Base-by-base conservation (phyloP, 2,888 invertebrate species). In the Drosophila prostipennis region DNA sequence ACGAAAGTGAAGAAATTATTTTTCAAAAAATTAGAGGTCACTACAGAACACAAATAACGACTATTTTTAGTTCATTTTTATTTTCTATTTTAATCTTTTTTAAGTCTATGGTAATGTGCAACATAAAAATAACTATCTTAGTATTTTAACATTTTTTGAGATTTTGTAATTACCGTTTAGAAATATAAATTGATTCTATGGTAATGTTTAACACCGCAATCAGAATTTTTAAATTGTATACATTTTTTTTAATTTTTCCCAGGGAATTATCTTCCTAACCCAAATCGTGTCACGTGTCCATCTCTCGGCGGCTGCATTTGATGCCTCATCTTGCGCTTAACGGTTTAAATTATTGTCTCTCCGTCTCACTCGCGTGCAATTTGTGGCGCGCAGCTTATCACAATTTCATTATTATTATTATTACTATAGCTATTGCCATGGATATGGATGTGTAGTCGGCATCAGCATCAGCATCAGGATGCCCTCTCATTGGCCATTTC, bases 321-420 rank as follows among this genome's bases (percentile, higher is more conserved):
- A 71, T 56, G 71, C 53, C 49, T 8, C 73, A 58, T 52, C 79
- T 67, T 45, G 61, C 54, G 61, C 74, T 87, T 85, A 84, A 85
- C 84, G 84, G 86, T 82, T 82, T 77, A 79, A 79, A 78, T 87
- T 74, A 74, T 87, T 87, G 71, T 57, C 74, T 79, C 60, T 54
- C 43, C 71, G 53, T 70, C 55, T 73, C 45, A 67, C 71, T 87
- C 69, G 81, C 78, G 88, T 82, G 87, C 87, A 82, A 87, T 87
- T 84, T 84, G 87, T 81, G 83, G 82, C 85, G 69, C 86, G 74
- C 72, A 78, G 85, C 84, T 85, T 87, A 84, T 85, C 88, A 87
- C 80, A 78, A 79, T 85, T 85, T 84, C 77, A 87, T 84, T 87
- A 84, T 74, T 74, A 82, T 82, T 82, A 83, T 73, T 78, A 68